Evolutionary conservation across 2,113 vertebrate genomes (phyloP), one percentile per base, ranked within the genome.

Genomic region (Narcine bancroftii): DNA sequence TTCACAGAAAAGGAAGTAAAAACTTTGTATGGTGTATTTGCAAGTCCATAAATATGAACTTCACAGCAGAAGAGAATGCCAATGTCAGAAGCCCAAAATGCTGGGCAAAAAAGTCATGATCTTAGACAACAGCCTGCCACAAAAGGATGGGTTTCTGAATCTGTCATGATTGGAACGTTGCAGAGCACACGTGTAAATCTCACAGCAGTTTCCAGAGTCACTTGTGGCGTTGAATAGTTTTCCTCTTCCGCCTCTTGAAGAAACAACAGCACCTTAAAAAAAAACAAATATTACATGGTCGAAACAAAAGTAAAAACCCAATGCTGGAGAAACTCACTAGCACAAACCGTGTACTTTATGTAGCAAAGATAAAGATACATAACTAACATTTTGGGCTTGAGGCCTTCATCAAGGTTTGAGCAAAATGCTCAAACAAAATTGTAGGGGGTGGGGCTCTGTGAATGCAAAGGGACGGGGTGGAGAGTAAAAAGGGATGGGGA

Each of bases 201-300:
- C 89, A 71, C 89, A 91, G 65, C 94, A 94, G 92, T 65, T 93
- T 93, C 93, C 94, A 92, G 75, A 92, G 92, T 98, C 97, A 99
- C 96, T 99, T 99, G 95, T 98, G 98, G 93, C 98, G 97, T 95
- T 98, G 98, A 93, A 97, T 96, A 15, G 97, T 96, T 99, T 99
- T 99, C 96, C 98, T 98, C 98, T 99, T 99, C 94, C 97, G 97
- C 93, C 98, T 96, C 94, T 99, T 99, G 95, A 99, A 99, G 96
- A 99, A 99, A 95, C 98, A 99, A 96, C 98, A 99, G 97, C 98
- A 99, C 97, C 98, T 99, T 94, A 6, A 77, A 92, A 92, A 3
- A 11, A 66, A 53, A 45, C 89, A 83, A 92, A 0, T 66, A 69
- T 47, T 91, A 69, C 63, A 91, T 1, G 3, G 17, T 33, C 71